Evolutionary conservation across 2,113 vertebrate genomes (phyloP).

Genomic region (Garra rufa): DNA sequence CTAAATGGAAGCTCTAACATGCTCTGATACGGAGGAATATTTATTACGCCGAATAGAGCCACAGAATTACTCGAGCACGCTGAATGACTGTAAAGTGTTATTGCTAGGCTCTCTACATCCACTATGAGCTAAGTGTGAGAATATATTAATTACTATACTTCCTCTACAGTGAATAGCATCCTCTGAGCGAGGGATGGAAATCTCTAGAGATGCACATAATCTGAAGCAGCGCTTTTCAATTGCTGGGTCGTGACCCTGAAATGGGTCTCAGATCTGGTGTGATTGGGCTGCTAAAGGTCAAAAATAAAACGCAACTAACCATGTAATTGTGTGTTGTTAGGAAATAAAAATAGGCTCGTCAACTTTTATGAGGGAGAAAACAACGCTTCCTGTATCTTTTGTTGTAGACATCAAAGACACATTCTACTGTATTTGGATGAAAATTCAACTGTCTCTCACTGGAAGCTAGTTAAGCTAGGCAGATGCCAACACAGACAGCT

Average conservation of each 20-base stretch:
- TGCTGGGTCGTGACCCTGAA: constrained; percentile 1
- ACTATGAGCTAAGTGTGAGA: constrained; percentile 27
- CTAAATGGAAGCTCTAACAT: constrained; percentile 14
- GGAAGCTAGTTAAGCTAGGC: neutral
- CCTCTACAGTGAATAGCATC: neutral
- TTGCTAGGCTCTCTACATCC: constrained; percentile 29
- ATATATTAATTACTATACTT: constrained; percentile 42
- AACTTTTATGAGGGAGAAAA: constrained; percentile 11
- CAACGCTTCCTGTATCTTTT: neutral
- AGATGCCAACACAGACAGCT: neutral
- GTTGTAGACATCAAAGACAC: neutral
- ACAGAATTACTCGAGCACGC: neutral
- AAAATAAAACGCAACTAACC: constrained; percentile 5
- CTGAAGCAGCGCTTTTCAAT: neutral
- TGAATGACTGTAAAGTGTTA: constrained; percentile 36
- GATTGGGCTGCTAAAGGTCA: neutral
- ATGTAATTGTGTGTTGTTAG: neutral
- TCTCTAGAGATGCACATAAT: constrained; percentile 31
- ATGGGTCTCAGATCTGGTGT: neutral
- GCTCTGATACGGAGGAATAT: neutral
- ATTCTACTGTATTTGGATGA: neutral
- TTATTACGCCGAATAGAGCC: constrained; percentile 14
- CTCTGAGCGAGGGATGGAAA: neutral
- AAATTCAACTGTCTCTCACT: neutral
- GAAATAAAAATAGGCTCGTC: constrained; percentile 9